phyloP scores from a whole-genome alignment of 1,140 invertebrate species.

The Tetranychus urticae region DNA sequence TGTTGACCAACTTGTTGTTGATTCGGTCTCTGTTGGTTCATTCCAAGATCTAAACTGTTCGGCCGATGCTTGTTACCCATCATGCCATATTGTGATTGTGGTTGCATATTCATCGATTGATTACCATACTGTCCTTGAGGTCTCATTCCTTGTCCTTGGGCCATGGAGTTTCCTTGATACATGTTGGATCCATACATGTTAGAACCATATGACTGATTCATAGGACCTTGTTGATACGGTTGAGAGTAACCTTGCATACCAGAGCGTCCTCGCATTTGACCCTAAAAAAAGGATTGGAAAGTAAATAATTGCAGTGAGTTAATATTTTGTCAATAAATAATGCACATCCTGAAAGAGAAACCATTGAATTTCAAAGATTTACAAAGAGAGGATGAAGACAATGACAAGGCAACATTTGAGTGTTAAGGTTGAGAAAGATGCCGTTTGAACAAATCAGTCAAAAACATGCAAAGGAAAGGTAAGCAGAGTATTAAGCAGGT shows the following conservation, averaged over 20 bases:
- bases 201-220: conserved; percentile 10
- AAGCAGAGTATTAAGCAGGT: too few species aligned
- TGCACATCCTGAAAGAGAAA: too few species aligned
- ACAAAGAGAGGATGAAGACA: too few species aligned
- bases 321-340: too few species aligned
- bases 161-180: neutral
- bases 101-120: neutral
- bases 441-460: neutral
- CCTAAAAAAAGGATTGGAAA: too few species aligned
- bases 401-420: too few species aligned
- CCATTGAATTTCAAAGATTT: too few species aligned
- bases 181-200: conserved; percentile 16
- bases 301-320: too few species aligned
- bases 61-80: conserved; percentile 7
- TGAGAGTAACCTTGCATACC: too few species aligned
- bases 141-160: conserved; percentile 3
- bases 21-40: neutral
- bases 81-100: neutral
- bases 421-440: neutral
- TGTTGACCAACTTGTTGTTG: neutral
- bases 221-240: neutral
- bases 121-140: neutral
- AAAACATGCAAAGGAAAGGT: neutral
- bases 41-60: conserved; percentile 2
- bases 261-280: too few species aligned